Evolutionary conservation across 2,113 vertebrate species (phyloP).

Genomic region (Nothocercus nigrocapillus): DNA sequence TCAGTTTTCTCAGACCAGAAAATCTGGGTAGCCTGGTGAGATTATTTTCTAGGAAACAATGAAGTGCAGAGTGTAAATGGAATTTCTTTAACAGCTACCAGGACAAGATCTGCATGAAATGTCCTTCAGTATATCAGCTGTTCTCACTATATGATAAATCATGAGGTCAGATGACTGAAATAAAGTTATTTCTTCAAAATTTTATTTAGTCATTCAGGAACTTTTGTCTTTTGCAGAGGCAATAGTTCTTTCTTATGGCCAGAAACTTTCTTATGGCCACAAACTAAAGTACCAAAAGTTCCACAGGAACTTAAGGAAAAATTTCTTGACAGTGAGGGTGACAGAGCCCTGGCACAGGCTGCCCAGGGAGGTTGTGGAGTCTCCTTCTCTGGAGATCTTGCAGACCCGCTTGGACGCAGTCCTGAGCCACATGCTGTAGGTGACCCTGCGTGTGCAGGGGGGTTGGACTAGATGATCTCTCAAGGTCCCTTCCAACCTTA

Average conservation of each 20-base stretch:
- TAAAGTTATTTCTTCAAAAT: neutral
- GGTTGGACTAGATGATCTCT: too few relatives aligned
- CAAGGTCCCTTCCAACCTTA: too few relatives aligned
- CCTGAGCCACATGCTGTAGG: too few relatives aligned
- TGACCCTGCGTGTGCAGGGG: too few relatives aligned
- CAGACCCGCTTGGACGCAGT: too few relatives aligned
- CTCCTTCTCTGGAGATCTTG: too few relatives aligned
- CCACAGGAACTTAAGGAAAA: too few relatives aligned
- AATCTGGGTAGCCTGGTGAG: neutral
- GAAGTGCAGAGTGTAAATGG: neutral
- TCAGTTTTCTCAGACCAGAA: neutral
- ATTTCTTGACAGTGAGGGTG: too few relatives aligned
- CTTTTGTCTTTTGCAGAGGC: neutral
- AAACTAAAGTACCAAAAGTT: too few relatives aligned
- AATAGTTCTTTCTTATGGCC: neutral
- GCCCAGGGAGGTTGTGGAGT: too few relatives aligned
- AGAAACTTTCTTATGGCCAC: too few relatives aligned
- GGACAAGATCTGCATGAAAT: neutral
- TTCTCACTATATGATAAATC: slow-evolving; percentile 26
- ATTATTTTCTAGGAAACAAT: neutral
- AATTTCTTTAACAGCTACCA: slow-evolving; percentile 15
- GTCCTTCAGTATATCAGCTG: neutral
- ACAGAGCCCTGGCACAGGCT: too few relatives aligned
- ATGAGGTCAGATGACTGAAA: neutral
- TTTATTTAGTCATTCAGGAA: neutral